Evolutionary conservation across 2,888 invertebrate species (phyloP), one percentile per base, ranked within the genome.

Genomic region (Scrobipalpa costella): DNA sequence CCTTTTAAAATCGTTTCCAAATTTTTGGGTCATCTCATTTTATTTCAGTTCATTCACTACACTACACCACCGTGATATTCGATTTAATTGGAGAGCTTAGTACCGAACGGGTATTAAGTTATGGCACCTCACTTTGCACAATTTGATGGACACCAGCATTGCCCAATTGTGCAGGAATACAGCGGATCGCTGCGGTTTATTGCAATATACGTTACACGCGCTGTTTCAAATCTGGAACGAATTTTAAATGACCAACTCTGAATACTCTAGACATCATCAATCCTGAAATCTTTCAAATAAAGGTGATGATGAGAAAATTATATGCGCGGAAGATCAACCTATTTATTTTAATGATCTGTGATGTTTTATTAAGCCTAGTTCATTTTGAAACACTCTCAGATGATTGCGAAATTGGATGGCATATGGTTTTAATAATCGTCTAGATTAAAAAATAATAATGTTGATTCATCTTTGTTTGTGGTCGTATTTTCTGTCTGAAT

Each of bases 41-140:
- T n/a, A n/a, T n/a, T n/a, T n/a, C n/a, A n/a, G n/a, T n/a, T n/a
- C n/a, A n/a, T n/a, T n/a, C n/a, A n/a, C n/a, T n/a, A n/a, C n/a
- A n/a, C n/a, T n/a, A n/a, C n/a, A n/a, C n/a, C n/a, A n/a, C n/a
- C n/a, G n/a, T n/a, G n/a, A n/a, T n/a, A n/a, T n/a, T n/a, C n/a
- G n/a, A n/a, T n/a, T 40, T 40, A 40, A 40, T 40, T 11, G n/a
- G 13, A 13, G n/a, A n/a, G n/a, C n/a, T n/a, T n/a, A 40, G 40
- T 11, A 40, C 40, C 40, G 13, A 40, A n/a, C 13, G 11, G 13
- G 40, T 40, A 13, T 40, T 40, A 40, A 40, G 40, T 40, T 40
- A 49, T 19, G 19, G 49, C 65, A 70, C 75, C 77, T 59, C 78
- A 19, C 27, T 61, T 65, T 65, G 62, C 65, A 65, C 62, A 65